These are phyloP conservation scores for Passer domesticus DNA, from an alignment of 2,113 vertebrate species.

Conservation along the genomic window DNA sequence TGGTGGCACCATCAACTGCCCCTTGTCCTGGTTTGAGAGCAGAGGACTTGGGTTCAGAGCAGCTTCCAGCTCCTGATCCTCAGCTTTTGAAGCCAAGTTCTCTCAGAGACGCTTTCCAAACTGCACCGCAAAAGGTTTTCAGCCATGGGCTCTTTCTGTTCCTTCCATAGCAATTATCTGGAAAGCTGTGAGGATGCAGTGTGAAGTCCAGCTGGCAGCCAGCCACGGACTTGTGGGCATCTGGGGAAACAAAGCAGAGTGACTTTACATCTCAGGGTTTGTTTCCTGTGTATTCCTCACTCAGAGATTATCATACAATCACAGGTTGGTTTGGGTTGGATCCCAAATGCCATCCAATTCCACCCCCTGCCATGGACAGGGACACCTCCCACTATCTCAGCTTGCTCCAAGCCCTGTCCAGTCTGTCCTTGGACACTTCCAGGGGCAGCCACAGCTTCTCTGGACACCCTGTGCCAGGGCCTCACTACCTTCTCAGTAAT, in stretches of 20 bases:
- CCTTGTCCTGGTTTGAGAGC: rapidly evolving
- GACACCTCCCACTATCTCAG: rapidly evolving
- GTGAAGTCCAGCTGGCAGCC: background rate
- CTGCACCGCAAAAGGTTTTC: background rate
- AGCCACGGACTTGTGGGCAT: background rate
- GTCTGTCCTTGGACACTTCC: rapidly evolving
- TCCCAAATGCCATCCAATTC: background rate
- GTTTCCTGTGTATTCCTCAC: background rate
- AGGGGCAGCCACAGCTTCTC: background rate
- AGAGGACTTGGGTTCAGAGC: background rate
- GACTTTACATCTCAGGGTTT: background rate
- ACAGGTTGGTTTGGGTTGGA: background rate
- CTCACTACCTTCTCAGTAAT: background rate
- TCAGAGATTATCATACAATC: background rate
- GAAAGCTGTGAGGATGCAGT: background rate
- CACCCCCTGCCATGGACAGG: background rate
- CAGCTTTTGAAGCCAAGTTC: background rate
- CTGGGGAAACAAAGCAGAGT: background rate
- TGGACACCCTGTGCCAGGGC: background rate
- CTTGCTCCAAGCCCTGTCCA: rapidly evolving
- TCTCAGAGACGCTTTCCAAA: background rate
- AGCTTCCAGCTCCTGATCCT: background rate
- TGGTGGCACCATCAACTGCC: background rate
- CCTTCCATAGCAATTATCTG: background rate
- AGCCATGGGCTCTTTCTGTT: conserved; percentile 4